phyloP scores from a whole-genome alignment of 2,797 vertebrate genomes.

The Echiichthys vipera region DNA sequence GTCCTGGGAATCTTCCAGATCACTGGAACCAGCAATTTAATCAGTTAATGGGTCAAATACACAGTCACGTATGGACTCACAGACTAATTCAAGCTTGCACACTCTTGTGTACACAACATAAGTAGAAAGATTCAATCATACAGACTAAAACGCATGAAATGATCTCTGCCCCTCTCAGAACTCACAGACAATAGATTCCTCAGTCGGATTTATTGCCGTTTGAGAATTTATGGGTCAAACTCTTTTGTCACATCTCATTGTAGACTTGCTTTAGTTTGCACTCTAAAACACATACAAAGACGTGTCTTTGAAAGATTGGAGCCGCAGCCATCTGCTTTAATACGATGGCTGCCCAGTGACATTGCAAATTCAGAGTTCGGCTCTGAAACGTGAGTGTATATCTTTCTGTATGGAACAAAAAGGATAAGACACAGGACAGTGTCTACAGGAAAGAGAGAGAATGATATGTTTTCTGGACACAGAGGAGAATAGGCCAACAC shows the following conservation, averaged over 20 bases:
- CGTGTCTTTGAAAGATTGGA: constrained; percentile 21
- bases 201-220: constrained; percentile 10
- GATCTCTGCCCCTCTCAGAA: neutral
- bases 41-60: constrained; percentile 55
- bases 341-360: constrained; percentile 29
- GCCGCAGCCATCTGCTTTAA: constrained; percentile 21
- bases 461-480: neutral
- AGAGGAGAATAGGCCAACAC: constrained; percentile 12
- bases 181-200: constrained; percentile 11
- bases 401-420: constrained; percentile 1
- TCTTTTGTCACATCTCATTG: constrained; percentile 18
- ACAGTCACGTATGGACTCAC: constrained; percentile 37
- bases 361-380: constrained; percentile 26
- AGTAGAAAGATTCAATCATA: neutral
- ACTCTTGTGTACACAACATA: neutral
- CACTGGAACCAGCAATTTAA: constrained; percentile 59
- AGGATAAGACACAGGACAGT: neutral
- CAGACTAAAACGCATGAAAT: neutral
- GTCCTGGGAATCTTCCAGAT: constrained; percentile 53
- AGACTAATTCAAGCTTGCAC: constrained; percentile 30
- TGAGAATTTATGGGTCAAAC: constrained; percentile 27
- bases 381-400: neutral
- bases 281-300: constrained; percentile 24
- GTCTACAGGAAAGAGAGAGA: neutral
- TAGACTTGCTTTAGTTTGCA: constrained; percentile 25